Percentiles rank a stretch among this genome's conserved stretches.
These are phyloP conservation scores for Glaucomys volans DNA, from an alignment of 2,113 vertebrate species.

Conservation along the genomic window DNA sequence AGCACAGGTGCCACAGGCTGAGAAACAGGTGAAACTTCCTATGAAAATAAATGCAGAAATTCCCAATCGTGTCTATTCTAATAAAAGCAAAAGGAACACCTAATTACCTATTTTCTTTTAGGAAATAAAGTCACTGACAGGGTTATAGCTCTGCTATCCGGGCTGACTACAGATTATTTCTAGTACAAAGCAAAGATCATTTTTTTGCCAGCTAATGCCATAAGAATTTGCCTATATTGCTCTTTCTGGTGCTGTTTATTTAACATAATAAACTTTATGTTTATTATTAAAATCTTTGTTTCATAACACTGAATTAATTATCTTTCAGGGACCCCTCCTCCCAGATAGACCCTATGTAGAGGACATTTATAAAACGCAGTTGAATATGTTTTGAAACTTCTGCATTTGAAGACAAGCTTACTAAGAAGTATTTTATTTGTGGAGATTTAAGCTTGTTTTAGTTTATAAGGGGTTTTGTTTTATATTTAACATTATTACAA, in stretches of 20 bases:
- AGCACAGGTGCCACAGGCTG: slow-evolving; percentile 24
- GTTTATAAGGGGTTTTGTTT: not conserved
- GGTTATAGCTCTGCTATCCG: slow-evolving; percentile 10
- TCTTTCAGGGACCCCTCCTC: not conserved
- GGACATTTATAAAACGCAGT: not conserved
- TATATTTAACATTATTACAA: slow-evolving; percentile 52
- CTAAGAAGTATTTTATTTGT: not conserved
- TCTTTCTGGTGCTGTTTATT: not conserved
- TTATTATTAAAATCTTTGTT: too few species aligned
- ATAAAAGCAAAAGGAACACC: slow-evolving; percentile 58
- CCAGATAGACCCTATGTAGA: not conserved
- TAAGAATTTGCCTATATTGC: not conserved
- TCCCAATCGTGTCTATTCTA: slow-evolving; percentile 39
- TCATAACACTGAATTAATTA: not conserved
- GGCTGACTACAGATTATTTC: slow-evolving; percentile 29
- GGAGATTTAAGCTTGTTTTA: slow-evolving; percentile 35
- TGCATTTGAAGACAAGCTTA: slow-evolving; percentile 12
- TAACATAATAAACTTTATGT: not conserved
- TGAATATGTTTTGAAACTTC: slow-evolving; percentile 40
- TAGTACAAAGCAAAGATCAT: not conserved
- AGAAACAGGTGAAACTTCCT: slow-evolving; percentile 65
- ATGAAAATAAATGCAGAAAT: slow-evolving; percentile 66
- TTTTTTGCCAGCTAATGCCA: not conserved
- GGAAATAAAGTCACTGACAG: slow-evolving; percentile 57
- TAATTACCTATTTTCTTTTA: slow-evolving; percentile 66